Percentiles rank a stretch among this genome's conserved stretches.
phyloP scores from a whole-genome alignment of 2,888 invertebrate species.

The Steinernema carpocapsae region DNA sequence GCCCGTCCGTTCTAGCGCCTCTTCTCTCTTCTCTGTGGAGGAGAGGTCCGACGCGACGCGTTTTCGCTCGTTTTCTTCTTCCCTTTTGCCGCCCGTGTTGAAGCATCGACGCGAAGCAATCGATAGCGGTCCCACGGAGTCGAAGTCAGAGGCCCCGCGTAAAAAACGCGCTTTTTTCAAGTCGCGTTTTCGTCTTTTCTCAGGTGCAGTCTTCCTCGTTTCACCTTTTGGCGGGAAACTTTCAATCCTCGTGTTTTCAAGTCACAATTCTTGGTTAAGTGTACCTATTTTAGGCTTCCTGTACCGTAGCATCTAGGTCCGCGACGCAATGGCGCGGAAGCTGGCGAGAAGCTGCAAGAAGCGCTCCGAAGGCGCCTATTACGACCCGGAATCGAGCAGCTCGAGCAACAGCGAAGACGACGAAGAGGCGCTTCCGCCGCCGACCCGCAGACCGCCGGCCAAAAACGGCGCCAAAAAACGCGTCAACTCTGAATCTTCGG shows the following conservation, averaged over 20 bases:
- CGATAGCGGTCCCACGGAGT: not conserved
- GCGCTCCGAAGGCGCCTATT: conserved; percentile 26
- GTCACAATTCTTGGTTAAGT: not conserved
- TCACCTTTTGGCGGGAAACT: not conserved
- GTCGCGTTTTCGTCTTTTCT: not conserved
- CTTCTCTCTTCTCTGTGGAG: too few species aligned
- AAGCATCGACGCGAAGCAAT: not conserved
- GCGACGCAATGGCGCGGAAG: conserved; percentile 20
- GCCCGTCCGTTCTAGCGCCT: not conserved
- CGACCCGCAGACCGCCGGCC: too few species aligned
- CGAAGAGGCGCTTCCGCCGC: not conserved
- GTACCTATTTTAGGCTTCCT: not conserved
- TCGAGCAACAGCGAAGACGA: not conserved
- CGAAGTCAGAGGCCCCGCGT: not conserved
- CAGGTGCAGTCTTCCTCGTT: not conserved
- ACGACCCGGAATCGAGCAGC: conserved; percentile 6
- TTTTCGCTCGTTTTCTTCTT: conserved; percentile 7
- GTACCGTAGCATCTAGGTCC: too few species aligned
- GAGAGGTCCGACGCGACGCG: not conserved
- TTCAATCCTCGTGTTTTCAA: not conserved
- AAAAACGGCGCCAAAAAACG: not conserved
- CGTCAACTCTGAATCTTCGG: not conserved
- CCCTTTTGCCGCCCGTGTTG: not conserved
- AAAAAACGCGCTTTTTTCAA: not conserved
- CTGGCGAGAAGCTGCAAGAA: conserved; percentile 30